phyloP scores from a whole-genome alignment of 2,113 vertebrate species.

The Vireo altiloquus region DNA sequence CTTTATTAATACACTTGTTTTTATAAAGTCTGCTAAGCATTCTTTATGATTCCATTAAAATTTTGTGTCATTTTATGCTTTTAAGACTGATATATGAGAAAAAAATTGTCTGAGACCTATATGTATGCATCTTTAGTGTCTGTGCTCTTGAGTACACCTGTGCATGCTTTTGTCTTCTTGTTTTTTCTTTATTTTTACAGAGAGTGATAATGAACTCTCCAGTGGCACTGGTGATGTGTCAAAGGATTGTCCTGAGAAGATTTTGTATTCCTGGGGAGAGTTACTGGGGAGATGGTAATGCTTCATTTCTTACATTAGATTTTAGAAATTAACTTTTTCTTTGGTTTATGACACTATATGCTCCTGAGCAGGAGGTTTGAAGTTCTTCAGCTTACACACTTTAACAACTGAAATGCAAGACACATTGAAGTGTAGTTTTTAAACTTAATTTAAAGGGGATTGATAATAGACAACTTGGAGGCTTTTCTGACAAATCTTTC shows the following conservation, averaged over 20 bases:
- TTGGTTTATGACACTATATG: not conserved
- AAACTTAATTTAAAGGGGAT: not conserved
- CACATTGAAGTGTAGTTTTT: not conserved
- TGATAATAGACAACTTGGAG: not conserved
- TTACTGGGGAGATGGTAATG: conserved; percentile 92
- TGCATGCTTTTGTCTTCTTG: not conserved
- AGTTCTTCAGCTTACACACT: not conserved
- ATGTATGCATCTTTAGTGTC: not conserved
- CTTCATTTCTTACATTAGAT: conserved; percentile 20
- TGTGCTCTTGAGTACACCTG: not conserved
- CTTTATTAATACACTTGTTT: not conserved
- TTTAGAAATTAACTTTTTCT: not conserved
- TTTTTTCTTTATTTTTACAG: conserved; percentile 67
- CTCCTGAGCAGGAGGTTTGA: not conserved
- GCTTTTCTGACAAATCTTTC: not conserved
- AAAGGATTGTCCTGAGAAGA: conserved; percentile 98
- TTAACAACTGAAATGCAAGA: not conserved
- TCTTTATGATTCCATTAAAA: not conserved
- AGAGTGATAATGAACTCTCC: conserved; percentile 95
- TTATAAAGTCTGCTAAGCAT: not conserved
- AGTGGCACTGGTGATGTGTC: conserved; percentile 98
- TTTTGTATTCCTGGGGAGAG: conserved; percentile 94
- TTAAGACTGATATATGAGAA: not conserved
- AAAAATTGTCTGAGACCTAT: not conserved
- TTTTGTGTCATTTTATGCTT: not conserved